These are phyloP conservation scores for Gnathonemus echidnorhynchus DNA, from an alignment of 2,113 vertebrate genomes.

Conservation along the genomic window DNA sequence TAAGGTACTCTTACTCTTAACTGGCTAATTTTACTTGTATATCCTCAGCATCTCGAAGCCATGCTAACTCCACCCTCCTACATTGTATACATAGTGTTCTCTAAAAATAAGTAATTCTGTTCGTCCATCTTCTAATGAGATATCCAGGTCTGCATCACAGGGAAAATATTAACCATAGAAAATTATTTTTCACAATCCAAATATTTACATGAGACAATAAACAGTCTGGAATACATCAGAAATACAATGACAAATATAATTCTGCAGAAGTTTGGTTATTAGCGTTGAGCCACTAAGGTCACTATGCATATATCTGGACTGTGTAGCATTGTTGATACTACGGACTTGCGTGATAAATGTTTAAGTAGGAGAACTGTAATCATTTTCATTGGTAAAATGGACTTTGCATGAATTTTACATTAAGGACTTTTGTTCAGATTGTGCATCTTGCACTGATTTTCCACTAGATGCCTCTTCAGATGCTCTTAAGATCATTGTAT, in stretches of 20 bases:
- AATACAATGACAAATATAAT: not conserved
- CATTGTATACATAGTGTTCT: not conserved
- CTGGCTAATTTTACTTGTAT: not conserved
- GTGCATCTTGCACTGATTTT: not conserved
- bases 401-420: not conserved
- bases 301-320: not conserved
- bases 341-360: not conserved
- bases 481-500: not conserved
- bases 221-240: not conserved
- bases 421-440: not conserved
- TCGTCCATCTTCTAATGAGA: not conserved
- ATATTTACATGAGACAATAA: not conserved
- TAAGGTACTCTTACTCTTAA: not conserved
- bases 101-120: not conserved
- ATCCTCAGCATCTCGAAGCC: not conserved
- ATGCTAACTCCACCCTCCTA: not conserved
- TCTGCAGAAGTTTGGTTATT: not conserved
- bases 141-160: not conserved
- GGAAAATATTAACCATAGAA: not conserved
- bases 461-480: not conserved
- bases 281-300: not conserved
- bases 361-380: not conserved
- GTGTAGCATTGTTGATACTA: not conserved
- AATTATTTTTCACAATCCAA: not conserved
- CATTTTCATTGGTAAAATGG: not conserved